phyloP scores from a whole-genome alignment of 2,797 vertebrate species.

The Molossus molossus region DNA sequence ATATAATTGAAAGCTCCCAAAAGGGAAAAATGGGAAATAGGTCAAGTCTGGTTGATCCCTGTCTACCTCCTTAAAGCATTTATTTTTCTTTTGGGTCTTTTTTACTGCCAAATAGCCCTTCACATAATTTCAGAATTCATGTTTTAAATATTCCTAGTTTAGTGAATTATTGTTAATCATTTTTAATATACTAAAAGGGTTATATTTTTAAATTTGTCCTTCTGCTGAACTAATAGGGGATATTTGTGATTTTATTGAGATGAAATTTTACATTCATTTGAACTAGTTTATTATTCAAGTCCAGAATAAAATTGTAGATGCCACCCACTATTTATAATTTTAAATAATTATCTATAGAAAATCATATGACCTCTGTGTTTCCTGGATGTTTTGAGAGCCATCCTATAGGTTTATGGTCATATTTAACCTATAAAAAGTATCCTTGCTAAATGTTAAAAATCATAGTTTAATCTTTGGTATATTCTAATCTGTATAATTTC shows the following conservation, averaged over 20 bases:
- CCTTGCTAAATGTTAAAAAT: background rate
- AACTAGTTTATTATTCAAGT: background rate
- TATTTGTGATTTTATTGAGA: conserved; percentile 17
- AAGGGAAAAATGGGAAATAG: background rate
- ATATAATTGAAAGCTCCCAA: background rate
- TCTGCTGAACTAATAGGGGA: background rate
- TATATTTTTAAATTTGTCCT: background rate
- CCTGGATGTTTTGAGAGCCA: background rate
- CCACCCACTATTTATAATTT: background rate
- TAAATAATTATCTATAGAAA: background rate
- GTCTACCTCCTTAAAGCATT: background rate
- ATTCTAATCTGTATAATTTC: conserved; percentile 8
- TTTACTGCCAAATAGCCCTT: background rate
- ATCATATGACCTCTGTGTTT: conserved; percentile 1
- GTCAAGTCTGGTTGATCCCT: background rate
- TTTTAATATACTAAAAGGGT: background rate
- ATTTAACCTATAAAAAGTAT: background rate
- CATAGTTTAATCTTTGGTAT: background rate
- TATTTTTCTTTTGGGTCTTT: background rate
- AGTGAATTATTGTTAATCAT: background rate
- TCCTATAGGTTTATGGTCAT: background rate
- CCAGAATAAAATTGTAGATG: background rate
- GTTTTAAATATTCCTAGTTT: conserved; percentile 49
- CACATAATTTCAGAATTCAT: conserved; percentile 39
- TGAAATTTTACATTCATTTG: conserved; percentile 17